Conservation (phyloP, 2,113 vertebrate species). For the Mystacornis crossleyi region DNA sequence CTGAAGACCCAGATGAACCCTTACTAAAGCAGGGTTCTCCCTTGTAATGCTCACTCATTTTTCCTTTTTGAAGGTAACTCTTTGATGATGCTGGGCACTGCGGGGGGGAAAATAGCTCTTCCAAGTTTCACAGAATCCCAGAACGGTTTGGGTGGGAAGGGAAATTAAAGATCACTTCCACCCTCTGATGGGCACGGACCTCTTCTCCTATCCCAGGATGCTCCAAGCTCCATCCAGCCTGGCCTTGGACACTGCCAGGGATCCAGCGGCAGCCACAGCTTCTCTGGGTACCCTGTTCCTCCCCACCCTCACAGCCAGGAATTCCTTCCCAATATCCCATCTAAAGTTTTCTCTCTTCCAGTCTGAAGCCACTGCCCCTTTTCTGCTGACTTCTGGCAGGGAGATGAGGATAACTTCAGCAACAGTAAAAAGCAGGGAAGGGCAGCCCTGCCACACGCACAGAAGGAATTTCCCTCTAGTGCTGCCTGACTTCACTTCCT, state of each 20-base stretch:
- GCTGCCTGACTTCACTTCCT: background rate
- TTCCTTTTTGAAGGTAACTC: background rate
- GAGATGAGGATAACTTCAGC: background rate
- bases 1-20: background rate
- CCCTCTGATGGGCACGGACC: background rate
- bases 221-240: accelerated
- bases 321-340: background rate
- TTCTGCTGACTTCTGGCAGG: background rate
- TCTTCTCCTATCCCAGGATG: accelerated
- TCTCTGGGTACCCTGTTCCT: background rate
- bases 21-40: background rate
- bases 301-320: background rate
- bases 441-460: background rate
- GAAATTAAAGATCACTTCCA: background rate
- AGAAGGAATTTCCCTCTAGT: background rate
- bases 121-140: background rate
- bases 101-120: background rate
- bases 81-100: background rate
- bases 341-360: background rate
- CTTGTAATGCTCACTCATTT: accelerated
- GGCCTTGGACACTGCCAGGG: background rate
- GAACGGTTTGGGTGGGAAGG: background rate
- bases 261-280: background rate
- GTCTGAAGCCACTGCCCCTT: background rate
- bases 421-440: background rate